These are phyloP conservation scores for Paralvinella palmiformis DNA, from an alignment of 1,140 invertebrate genomes.

Conservation along the genomic window DNA sequence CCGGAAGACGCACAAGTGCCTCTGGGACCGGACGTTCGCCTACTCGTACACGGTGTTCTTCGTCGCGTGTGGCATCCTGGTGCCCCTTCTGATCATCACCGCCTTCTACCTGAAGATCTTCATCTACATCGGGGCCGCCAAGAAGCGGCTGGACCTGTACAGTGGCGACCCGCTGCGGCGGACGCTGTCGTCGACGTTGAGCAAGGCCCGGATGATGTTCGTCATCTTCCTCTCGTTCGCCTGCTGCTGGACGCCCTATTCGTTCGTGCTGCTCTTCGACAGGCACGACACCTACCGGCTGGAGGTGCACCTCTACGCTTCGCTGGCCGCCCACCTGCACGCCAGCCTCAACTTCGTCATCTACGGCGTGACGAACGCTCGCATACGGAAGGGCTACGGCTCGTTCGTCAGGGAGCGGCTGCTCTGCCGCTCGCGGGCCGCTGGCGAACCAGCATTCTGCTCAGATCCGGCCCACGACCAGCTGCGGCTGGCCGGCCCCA, in stretches of 20 bases:
- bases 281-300: background rate
- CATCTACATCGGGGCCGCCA: background rate
- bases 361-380: slow-evolving; percentile 13
- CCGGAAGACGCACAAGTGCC: slow-evolving; percentile 18
- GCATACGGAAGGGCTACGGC: background rate
- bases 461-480: too few relatives aligned
- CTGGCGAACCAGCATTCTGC: too few relatives aligned
- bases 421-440: too few relatives aligned
- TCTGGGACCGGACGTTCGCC: slow-evolving; percentile 22
- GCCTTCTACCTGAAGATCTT: slow-evolving; percentile 8
- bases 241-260: slow-evolving; percentile 18
- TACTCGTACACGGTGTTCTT: slow-evolving; percentile 23
- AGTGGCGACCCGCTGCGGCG: background rate
- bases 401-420: too few relatives aligned
- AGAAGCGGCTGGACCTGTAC: background rate
- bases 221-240: slow-evolving; percentile 13
- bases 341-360: slow-evolving; percentile 16
- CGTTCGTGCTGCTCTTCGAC: slow-evolving; percentile 6
- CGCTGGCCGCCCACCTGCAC: slow-evolving; percentile 13
- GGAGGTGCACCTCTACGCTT: slow-evolving; percentile 8
- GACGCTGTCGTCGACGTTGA: background rate
- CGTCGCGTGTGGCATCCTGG: background rate
- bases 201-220: slow-evolving; percentile 8
- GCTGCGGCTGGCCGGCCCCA: too few relatives aligned
- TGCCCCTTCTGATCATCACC: slow-evolving; percentile 10